A percentile compares a stretch with the other conserved stretches of the same genome.
phyloP scores from a whole-genome alignment of 64 coral and sea anemone species.

The Pocillopora verrucosa region DNA sequence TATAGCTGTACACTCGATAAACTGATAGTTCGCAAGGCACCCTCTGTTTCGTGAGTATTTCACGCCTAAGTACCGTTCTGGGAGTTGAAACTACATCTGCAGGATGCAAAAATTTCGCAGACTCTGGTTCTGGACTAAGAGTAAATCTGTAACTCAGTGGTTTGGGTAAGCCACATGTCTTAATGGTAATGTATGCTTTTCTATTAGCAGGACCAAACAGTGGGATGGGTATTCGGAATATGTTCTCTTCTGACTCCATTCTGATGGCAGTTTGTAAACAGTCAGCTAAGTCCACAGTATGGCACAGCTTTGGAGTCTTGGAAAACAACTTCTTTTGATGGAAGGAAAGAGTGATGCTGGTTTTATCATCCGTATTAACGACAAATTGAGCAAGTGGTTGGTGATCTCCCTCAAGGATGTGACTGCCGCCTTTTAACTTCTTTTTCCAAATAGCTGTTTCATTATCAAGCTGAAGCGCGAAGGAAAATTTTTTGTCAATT shows the following conservation, averaged over 20 bases:
- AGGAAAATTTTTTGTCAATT: constrained; percentile 12
- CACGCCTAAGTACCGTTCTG: not conserved
- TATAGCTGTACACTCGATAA: not conserved
- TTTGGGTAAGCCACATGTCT: constrained; percentile 9
- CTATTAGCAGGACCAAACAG: constrained; percentile 28
- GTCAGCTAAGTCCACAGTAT: constrained; percentile 9
- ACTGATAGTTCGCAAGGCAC: constrained; percentile 2
- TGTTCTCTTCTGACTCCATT: not conserved
- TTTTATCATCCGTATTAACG: constrained; percentile 25
- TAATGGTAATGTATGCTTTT: not conserved
- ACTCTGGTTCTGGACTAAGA: constrained; percentile 23
- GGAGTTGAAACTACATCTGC: constrained; percentile 20
- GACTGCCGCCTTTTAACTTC: not conserved
- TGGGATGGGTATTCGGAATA: constrained; percentile 8
- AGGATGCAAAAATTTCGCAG: constrained; percentile 1
- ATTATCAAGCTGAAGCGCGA: not conserved
- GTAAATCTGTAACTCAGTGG: constrained; percentile 15
- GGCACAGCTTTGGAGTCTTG: constrained; percentile 5
- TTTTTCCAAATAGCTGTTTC: constrained; percentile 7
- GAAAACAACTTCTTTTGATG: constrained; percentile 21
- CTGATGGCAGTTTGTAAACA: constrained; percentile 4
- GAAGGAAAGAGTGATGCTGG: constrained; percentile 18
- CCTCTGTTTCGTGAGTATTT: not conserved
- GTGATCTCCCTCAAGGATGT: not conserved
- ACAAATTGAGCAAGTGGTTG: constrained; percentile 24